phyloP scores from a whole-genome alignment of 2,888 invertebrate genomes.

The Gryllus longicercus region DNA sequence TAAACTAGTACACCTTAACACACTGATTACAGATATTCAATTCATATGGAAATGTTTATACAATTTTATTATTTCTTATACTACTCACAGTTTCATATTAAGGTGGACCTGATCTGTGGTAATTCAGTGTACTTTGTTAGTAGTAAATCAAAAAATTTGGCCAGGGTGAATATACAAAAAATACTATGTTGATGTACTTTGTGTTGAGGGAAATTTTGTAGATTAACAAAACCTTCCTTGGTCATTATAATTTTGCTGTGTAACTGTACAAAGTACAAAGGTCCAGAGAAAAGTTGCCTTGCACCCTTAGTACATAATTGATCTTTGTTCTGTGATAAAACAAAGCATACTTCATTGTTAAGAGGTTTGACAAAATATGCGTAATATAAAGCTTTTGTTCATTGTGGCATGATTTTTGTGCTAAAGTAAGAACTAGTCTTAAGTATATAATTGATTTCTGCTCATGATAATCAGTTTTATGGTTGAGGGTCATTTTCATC shows the following conservation, averaged over 20 bases:
- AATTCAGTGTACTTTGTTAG: not conserved
- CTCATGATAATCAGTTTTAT: conserved; percentile 28
- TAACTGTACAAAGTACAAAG: conserved; percentile 25
- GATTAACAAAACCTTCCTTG: conserved; percentile 20
- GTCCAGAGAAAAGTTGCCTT: conserved; percentile 32
- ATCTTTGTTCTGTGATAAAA: conserved; percentile 35
- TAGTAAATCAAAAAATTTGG: not conserved
- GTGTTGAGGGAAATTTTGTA: not conserved
- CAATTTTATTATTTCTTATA: conserved; percentile 12
- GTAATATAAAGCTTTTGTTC: conserved; percentile 24
- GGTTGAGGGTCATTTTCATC: conserved; percentile 23
- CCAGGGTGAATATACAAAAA: not conserved
- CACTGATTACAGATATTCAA: not conserved
- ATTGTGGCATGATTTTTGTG: conserved; percentile 30
- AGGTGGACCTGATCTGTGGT: conserved; percentile 4
- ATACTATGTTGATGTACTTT: not conserved
- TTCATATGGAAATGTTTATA: conserved; percentile 20
- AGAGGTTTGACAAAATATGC: conserved; percentile 24
- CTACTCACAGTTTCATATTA: conserved; percentile 19
- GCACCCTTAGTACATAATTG: conserved; percentile 33
- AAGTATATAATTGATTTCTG: not conserved
- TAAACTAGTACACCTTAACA: not conserved
- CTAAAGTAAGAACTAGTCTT: conserved; percentile 30
- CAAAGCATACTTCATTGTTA: conserved; percentile 27
- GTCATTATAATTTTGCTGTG: conserved; percentile 27